Conservation (phyloP, 1,140 invertebrate species). For the Tetramorium alpestre region DNA sequence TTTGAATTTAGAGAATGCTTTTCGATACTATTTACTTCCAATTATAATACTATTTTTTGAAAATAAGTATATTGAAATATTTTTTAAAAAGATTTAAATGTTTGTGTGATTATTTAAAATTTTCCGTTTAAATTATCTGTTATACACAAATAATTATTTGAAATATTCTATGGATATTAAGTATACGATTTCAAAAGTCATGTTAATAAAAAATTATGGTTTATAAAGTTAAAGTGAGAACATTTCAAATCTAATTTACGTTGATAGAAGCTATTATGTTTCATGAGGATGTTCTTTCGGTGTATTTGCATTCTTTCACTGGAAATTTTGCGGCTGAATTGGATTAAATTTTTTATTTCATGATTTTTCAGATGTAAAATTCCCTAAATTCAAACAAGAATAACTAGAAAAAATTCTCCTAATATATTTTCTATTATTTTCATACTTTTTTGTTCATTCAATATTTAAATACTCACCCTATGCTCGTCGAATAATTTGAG, state of each 20-base stretch:
- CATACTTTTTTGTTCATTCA: no score
- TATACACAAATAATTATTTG: not conserved
- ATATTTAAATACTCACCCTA: no score
- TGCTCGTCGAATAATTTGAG: no score
- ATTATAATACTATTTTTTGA: not conserved
- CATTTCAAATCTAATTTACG: not conserved
- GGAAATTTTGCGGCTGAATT: slow-evolving; percentile 44
- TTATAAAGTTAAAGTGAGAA: not conserved
- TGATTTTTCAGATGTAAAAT: not conserved
- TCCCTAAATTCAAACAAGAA: no score
- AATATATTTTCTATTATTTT: no score
- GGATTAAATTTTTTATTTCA: slow-evolving; percentile 58
- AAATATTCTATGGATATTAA: not conserved
- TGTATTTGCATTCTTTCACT: not conserved
- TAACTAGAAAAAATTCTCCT: no score
- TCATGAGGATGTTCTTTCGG: not conserved
- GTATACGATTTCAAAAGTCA: not conserved
- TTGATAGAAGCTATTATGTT: not conserved
- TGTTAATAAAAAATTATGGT: not conserved
- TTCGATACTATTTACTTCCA: not conserved
- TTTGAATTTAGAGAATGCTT: not conserved
- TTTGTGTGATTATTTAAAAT: no score
- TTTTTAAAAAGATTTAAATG: not conserved
- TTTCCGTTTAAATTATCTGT: not conserved
- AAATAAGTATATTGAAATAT: not conserved